phyloP scores from a whole-genome alignment of 2,888 invertebrate genomes.

The Conus canariensis region DNA sequence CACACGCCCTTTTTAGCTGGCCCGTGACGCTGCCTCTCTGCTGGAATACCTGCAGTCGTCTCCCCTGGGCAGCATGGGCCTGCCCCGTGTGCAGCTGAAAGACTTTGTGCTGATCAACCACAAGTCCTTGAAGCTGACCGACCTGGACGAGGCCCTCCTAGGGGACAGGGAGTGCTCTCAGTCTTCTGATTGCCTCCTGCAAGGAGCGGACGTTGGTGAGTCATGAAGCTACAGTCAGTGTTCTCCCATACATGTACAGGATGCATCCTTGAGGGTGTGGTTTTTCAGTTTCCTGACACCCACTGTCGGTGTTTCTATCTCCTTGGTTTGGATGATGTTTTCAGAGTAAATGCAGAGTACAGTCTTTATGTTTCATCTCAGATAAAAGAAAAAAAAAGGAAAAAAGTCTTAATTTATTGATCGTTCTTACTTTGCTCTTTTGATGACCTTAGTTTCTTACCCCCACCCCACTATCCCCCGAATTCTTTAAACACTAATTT shows the following conservation, averaged over 20 bases:
- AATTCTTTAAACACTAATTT: too few species aligned
- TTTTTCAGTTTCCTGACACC: not conserved
- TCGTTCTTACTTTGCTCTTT: too few species aligned
- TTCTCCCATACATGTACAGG: not conserved
- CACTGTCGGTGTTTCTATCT: not conserved
- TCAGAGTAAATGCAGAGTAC: not conserved
- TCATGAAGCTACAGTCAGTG: not conserved
- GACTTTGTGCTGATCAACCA: slow-evolving; percentile 65
- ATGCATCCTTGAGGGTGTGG: not conserved
- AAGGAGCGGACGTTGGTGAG: slow-evolving; percentile 45
- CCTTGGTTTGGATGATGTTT: not conserved
- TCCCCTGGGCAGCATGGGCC: slow-evolving; percentile 65
- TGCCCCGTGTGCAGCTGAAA: slow-evolving; percentile 56
- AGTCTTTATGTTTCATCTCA: too few species aligned
- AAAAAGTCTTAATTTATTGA: too few species aligned
- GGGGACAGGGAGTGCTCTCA: slow-evolving; percentile 60
- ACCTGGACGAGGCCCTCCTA: slow-evolving; percentile 65
- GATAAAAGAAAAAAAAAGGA: too few species aligned
- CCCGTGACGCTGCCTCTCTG: slow-evolving; percentile 59
- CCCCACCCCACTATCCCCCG: too few species aligned
- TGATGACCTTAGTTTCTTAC: too few species aligned
- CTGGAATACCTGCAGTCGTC: slow-evolving; percentile 63
- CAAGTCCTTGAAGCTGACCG: slow-evolving; percentile 61
- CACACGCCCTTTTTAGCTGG: slow-evolving; percentile 51
- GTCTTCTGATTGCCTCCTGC: slow-evolving; percentile 47